A percentile compares a stretch with the other conserved stretches of the same genome.
These are phyloP conservation scores for Probaryconus sp. DNA, from an alignment of 1,140 invertebrate genomes.

Conservation along the genomic window DNA sequence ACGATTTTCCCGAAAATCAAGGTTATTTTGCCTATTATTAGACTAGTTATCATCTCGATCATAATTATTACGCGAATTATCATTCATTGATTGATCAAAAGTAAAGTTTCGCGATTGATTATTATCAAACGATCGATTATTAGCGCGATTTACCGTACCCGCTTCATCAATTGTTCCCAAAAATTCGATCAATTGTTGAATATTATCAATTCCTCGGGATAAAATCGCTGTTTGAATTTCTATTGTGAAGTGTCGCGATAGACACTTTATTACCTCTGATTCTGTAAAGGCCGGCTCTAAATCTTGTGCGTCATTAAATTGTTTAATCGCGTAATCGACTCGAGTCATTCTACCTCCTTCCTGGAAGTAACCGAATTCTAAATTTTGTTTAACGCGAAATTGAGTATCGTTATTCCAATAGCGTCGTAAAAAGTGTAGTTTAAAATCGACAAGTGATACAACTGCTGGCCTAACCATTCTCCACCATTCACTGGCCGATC, in stretches of 20 bases:
- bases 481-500: neutral
- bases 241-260: neutral
- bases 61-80: no score
- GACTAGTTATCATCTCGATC: no score
- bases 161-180: neutral
- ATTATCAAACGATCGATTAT: no score
- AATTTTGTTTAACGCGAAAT: neutral
- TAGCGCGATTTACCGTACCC: no score
- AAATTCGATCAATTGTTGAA: neutral
- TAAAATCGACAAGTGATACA: neutral
- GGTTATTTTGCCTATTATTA: no score
- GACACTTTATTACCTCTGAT: neutral
- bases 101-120: no score
- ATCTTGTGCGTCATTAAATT: neutral
- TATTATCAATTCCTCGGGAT: neutral
- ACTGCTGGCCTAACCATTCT: neutral
- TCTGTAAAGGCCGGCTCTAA: neutral
- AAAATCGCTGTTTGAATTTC: neutral
- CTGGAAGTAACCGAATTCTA: neutral
- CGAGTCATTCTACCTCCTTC: neutral
- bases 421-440: neutral
- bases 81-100: no score
- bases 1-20: no score
- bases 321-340: neutral
- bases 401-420: constrained; percentile 5